A percentile compares a stretch with the other conserved stretches of the same genome.
These are phyloP conservation scores for Trachythela sp. DNA, from an alignment of 64 coral and sea anemone species.

Conservation along the genomic window DNA sequence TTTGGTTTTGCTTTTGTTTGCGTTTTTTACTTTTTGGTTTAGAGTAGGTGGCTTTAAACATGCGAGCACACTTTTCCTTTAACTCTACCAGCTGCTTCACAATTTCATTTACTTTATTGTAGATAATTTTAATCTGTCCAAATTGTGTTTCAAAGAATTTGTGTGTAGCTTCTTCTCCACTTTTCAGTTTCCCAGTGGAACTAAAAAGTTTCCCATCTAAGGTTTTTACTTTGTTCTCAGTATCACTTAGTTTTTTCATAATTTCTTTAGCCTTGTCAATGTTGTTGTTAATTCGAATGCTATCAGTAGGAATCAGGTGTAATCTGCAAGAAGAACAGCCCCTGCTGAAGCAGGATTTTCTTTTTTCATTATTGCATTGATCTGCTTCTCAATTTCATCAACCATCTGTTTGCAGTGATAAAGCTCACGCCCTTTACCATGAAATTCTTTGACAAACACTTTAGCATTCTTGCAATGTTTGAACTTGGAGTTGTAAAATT, in stretches of 20 bases:
- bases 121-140: not conserved
- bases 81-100: not conserved
- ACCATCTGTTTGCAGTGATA: conserved; percentile 44
- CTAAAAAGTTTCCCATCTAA: conserved; percentile 56
- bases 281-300: conserved; percentile 49
- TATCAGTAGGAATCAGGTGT: conserved; percentile 55
- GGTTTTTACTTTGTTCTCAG: conserved; percentile 39
- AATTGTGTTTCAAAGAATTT: not conserved
- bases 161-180: conserved; percentile 48
- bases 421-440: conserved; percentile 42
- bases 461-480: conserved; percentile 45
- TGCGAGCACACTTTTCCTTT: conserved; percentile 39
- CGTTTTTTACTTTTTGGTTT: conserved; percentile 46
- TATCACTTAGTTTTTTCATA: conserved; percentile 41
- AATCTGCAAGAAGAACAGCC: conserved; percentile 52
- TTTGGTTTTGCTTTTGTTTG: conserved; percentile 52
- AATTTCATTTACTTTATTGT: not conserved
- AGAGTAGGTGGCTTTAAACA: conserved; percentile 35
- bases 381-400: conserved; percentile 42
- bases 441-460: conserved; percentile 53
- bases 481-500: conserved; percentile 59
- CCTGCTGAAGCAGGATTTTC: conserved; percentile 42
- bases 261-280: conserved; percentile 48
- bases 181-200: conserved; percentile 35
- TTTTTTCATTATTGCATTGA: conserved; percentile 43